Percentiles rank a stretch among this genome's conserved stretches.
Conservation (phyloP, 2,888 invertebrate species). For the Camponotus fellah region DNA sequence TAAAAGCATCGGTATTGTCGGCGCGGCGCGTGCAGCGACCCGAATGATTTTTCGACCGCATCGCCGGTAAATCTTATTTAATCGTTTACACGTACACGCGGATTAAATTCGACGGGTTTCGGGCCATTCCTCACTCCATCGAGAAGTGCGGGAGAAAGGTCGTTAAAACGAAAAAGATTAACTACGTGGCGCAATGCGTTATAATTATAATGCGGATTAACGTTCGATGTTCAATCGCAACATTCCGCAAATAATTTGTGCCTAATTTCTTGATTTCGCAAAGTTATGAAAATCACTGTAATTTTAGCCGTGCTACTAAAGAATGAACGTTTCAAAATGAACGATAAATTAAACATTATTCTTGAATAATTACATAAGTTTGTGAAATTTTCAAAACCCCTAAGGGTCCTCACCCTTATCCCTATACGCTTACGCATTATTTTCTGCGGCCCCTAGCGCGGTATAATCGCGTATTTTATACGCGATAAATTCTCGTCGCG, state of each 20-base stretch:
- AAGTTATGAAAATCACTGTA: neutral
- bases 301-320: neutral
- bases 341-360: neutral
- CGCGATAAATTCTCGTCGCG: constrained; percentile 40
- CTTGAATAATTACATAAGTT: neutral
- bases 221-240: neutral
- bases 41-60: constrained; percentile 58
- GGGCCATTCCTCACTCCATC: neutral
- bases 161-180: constrained; percentile 40
- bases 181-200: neutral
- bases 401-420: neutral
- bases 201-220: constrained; percentile 22
- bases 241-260: neutral
- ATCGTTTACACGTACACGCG: constrained; percentile 51
- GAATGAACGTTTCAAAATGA: neutral
- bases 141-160: neutral
- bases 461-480: constrained; percentile 34
- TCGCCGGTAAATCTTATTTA: constrained; percentile 55
- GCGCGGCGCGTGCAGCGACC: constrained; percentile 50
- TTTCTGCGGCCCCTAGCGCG: neutral
- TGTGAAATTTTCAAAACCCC: neutral
- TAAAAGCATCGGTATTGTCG: constrained; percentile 42
- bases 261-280: neutral
- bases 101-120: constrained; percentile 49
- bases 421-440: constrained; percentile 25